Percentiles rank a stretch among this genome's conserved stretches.
Evolutionary conservation across 2,888 invertebrate genomes (phyloP).

Genomic region (Drosophila neoperkinsi): DNA sequence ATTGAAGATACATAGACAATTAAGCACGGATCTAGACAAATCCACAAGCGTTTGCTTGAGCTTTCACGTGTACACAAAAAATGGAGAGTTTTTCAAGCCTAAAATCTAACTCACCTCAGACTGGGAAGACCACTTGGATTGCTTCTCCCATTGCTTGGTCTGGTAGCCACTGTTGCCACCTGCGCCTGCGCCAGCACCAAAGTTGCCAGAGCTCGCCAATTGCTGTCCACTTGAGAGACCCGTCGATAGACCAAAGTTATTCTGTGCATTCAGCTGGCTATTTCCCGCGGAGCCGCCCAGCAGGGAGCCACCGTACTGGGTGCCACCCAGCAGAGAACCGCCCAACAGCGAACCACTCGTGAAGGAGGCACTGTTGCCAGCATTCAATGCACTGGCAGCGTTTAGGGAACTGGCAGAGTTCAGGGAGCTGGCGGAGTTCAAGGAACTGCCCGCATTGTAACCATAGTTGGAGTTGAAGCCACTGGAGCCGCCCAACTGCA

Average conservation of each 20-base stretch:
- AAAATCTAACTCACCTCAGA: constrained; percentile 74
- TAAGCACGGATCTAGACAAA: neutral
- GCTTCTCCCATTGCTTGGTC: constrained; percentile 84
- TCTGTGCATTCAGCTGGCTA: constrained; percentile 46
- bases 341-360: constrained; percentile 21
- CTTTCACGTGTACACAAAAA: neutral
- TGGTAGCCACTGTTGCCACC: constrained; percentile 68
- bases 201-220: constrained; percentile 39
- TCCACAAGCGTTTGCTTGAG: neutral
- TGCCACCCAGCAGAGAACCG: constrained; percentile 47
- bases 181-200: constrained; percentile 48
- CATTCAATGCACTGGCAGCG: constrained; percentile 36
- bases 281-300: constrained; percentile 23
- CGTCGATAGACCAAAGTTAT: constrained; percentile 28
- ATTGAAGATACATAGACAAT: neutral
- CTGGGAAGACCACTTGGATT: constrained; percentile 85
- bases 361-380: constrained; percentile 47
- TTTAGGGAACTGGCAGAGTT: constrained; percentile 54
- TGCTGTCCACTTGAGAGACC: constrained; percentile 60
- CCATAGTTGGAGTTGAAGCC: constrained; percentile 49
- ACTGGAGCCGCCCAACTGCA: constrained; percentile 52
- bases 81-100: fast-evolving
- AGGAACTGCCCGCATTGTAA: constrained; percentile 43
- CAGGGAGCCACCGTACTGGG: constrained; percentile 36
- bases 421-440: constrained; percentile 59